Evolutionary conservation across 1,140 invertebrate genomes (phyloP).

Genomic region (Micrasema longulum): DNA sequence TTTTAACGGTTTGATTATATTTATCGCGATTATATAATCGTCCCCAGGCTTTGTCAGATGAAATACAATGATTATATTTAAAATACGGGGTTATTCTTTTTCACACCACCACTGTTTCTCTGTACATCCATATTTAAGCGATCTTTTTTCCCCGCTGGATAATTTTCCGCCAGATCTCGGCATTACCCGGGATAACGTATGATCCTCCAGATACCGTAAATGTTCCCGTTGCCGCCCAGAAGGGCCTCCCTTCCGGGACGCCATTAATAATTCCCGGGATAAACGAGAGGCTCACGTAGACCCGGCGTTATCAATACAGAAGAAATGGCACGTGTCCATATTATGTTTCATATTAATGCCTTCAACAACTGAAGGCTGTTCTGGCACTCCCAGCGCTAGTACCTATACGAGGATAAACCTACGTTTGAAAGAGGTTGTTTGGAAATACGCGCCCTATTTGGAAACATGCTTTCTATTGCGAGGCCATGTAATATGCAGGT

Average conservation of each 20-base stretch:
- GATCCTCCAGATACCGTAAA: slow-evolving; percentile 52
- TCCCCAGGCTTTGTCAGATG: too few relatives aligned
- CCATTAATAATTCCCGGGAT: slow-evolving; percentile 51
- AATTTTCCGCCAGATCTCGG: slow-evolving; percentile 49
- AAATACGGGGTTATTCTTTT: too few relatives aligned
- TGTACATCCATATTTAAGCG: slow-evolving; percentile 53
- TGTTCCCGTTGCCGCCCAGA: slow-evolving; percentile 44
- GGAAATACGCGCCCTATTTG: too few relatives aligned
- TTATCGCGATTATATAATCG: too few relatives aligned
- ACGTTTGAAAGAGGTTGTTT: too few relatives aligned
- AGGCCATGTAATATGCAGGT: too few relatives aligned
- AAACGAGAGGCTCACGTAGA: slow-evolving; percentile 46
- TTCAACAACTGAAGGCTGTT: slow-evolving; percentile 1
- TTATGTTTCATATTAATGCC: slow-evolving; percentile 29
- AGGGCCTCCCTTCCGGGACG: slow-evolving; percentile 42
- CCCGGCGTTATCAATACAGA: slow-evolving; percentile 36
- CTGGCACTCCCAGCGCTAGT: neutral
- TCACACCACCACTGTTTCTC: slow-evolving; percentile 1
- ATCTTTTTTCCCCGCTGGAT: slow-evolving; percentile 50
- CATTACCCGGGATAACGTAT: slow-evolving; percentile 55
- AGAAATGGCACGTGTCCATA: slow-evolving; percentile 16
- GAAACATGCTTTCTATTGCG: too few relatives aligned
- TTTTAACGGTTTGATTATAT: too few relatives aligned
- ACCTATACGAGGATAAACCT: too few relatives aligned
- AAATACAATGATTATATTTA: too few relatives aligned